Evolutionary conservation across 2,797 vertebrate species (phyloP).

Genomic region (Macropus fuliginosus): DNA sequence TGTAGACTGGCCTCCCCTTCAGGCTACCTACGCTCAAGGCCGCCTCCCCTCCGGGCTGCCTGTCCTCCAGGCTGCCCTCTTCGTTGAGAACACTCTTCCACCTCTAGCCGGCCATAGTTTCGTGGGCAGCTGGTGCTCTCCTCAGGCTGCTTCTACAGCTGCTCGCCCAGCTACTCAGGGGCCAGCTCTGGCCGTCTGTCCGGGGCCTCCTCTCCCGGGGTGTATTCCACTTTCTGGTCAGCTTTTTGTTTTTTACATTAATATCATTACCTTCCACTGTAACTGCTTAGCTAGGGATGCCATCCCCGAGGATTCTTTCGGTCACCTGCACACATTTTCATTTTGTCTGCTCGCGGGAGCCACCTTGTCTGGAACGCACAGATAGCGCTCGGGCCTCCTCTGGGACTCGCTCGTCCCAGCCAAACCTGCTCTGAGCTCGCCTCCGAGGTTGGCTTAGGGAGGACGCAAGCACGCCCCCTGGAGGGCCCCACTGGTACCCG

Average conservation of each 20-base stretch:
- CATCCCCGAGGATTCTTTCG: neutral
- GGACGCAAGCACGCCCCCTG: neutral
- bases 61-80: too few relatives aligned
- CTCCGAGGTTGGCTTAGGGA: neutral
- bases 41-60: too few relatives aligned
- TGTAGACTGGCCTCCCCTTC: slow-evolving; percentile 64
- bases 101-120: slow-evolving; percentile 96
- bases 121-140: slow-evolving; percentile 93
- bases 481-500: rapidly evolving
- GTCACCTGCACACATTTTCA: neutral
- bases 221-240: slow-evolving; percentile 93
- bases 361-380: neutral
- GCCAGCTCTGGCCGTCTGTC: slow-evolving; percentile 88
- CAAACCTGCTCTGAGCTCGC: neutral
- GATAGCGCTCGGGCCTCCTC: neutral
- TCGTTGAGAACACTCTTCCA: slow-evolving; percentile 59
- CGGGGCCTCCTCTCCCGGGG: slow-evolving; percentile 90
- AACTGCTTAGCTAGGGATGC: neutral
- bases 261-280: neutral
- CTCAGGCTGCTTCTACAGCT: slow-evolving; percentile 91
- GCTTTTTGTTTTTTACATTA: too few relatives aligned
- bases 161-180: slow-evolving; percentile 88
- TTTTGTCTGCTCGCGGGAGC: neutral
- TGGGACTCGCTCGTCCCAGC: neutral
- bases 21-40: too few relatives aligned